Evolutionary conservation across 2,113 vertebrate species (phyloP), one percentile per base, ranked within the genome.

Genomic region (Amphiprion ocellaris): DNA sequence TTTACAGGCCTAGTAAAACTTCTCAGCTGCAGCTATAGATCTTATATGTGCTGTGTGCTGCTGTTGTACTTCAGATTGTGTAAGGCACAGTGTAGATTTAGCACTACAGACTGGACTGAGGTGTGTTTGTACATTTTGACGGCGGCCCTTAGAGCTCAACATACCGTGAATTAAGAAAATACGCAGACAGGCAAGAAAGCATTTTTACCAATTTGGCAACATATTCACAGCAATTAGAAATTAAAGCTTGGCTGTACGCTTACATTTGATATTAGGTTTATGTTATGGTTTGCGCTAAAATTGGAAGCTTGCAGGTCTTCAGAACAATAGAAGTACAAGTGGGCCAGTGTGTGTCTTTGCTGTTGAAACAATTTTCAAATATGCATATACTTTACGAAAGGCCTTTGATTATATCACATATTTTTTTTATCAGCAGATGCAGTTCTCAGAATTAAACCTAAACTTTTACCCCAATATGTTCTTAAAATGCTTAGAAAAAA

Each of bases 1-100:
- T 81, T 83, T 82, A 83, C 64, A 70, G 66, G 53, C 26, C 83
- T 49, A 60, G 68, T 87, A 83, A 85, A 90, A 81, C 28, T 26
- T 63, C 50, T 89, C 77, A 81, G 71, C 74, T 87, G 84, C 70
- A 76, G 69, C 33, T 47, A 8, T 17, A 24, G 4, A 55, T 4
- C 21, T 24, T 46, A 33, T 70, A 30, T 56, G 16, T 39, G 37
- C 17, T 59, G 60, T 46, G 60, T 37, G n/a, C 14, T 12, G 58
- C 21, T 53, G 49, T 58, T 61, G 19, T 10, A n/a, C 58, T 66
- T 47, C 5, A 44, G 9, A 61, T 8, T 33, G 30, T 44, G 14
- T 28, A 53, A 66, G 23, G 19, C 52, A 33, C 8, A 54, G 26
- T 15, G 16, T 30, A 47, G 7, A 33, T 47, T 10, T 14, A 47